These are phyloP conservation scores for Hylaea fasciaria DNA, from an alignment of 2,888 invertebrate species.

Conservation along the genomic window DNA sequence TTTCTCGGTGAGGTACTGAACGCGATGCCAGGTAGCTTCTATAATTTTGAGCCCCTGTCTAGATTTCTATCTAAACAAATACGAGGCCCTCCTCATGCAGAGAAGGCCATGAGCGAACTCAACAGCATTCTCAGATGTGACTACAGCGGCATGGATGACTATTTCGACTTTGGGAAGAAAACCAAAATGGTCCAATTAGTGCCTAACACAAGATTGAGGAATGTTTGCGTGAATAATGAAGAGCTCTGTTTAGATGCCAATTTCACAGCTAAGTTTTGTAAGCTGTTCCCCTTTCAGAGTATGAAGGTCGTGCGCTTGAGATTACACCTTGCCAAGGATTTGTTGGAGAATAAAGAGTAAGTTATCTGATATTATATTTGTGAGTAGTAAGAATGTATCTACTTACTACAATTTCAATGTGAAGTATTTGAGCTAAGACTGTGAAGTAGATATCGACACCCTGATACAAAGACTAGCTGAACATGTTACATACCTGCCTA, in stretches of 20 bases:
- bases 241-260: slow-evolving; percentile 79
- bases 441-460: too few relatives aligned
- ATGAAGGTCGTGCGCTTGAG: slow-evolving; percentile 94
- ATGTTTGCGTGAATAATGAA: slow-evolving; percentile 87
- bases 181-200: slow-evolving; percentile 91
- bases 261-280: slow-evolving; percentile 91
- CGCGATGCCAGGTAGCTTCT: slow-evolving; percentile 93
- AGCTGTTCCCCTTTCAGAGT: slow-evolving; percentile 93
- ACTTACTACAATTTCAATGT: too few relatives aligned
- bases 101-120: slow-evolving; percentile 87
- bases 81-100: slow-evolving; percentile 89
- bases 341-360: slow-evolving; percentile 90
- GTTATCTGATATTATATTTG: slow-evolving; percentile 4
- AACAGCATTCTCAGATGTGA: slow-evolving; percentile 91
- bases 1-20: slow-evolving; percentile 94
- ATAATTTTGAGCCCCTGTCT: slow-evolving; percentile 95
- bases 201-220: slow-evolving; percentile 94
- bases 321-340: slow-evolving; percentile 88
- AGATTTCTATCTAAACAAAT: slow-evolving; percentile 93
- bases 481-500: too few relatives aligned
- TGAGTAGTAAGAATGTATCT: background rate
- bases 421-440: too few relatives aligned
- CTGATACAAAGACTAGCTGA: too few relatives aligned
- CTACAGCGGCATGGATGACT: slow-evolving; percentile 89
- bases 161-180: slow-evolving; percentile 90